A percentile compares a stretch with the other conserved stretches of the same genome.
phyloP scores from a whole-genome alignment of 1,140 invertebrate species.

The Pseudomyrmex gracilis region DNA sequence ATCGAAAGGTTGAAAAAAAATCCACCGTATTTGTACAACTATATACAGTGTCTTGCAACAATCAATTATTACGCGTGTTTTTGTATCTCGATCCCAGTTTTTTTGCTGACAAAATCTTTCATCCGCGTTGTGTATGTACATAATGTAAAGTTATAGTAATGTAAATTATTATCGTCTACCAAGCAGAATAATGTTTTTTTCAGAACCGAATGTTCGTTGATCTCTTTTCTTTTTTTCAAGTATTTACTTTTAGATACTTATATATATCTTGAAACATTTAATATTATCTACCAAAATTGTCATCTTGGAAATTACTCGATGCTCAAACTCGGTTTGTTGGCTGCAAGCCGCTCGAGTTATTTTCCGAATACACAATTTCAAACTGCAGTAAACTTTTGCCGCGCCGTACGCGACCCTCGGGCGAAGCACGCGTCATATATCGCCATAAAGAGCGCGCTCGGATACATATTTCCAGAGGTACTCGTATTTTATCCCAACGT shows the following conservation, averaged over 20 bases:
- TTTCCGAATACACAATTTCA: conserved; percentile 51
- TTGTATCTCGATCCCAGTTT: too few relatives aligned
- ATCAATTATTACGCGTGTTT: too few relatives aligned
- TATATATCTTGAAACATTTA: background rate
- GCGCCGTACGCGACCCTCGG: background rate
- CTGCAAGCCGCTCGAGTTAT: background rate
- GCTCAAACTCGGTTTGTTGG: conserved; percentile 34
- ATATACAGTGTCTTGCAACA: too few relatives aligned
- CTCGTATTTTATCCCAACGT: conserved; percentile 56
- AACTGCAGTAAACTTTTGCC: conserved; percentile 47
- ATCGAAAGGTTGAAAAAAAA: background rate
- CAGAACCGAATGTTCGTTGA: background rate
- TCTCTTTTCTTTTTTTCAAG: background rate
- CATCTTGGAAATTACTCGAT: background rate
- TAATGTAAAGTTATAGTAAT: conserved; percentile 7
- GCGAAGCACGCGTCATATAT: conserved; percentile 47
- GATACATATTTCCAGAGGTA: conserved; percentile 46
- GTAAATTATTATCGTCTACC: conserved; percentile 7
- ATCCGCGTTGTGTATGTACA: too few relatives aligned
- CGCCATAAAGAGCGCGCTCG: conserved; percentile 40
- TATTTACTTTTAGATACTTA: background rate
- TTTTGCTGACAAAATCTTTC: too few relatives aligned
- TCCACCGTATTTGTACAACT: too few relatives aligned
- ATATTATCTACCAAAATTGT: conserved; percentile 6
- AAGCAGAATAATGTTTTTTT: conserved; percentile 4